phyloP scores from a whole-genome alignment of 2,888 invertebrate species.

The Chrysina gloriosa region DNA sequence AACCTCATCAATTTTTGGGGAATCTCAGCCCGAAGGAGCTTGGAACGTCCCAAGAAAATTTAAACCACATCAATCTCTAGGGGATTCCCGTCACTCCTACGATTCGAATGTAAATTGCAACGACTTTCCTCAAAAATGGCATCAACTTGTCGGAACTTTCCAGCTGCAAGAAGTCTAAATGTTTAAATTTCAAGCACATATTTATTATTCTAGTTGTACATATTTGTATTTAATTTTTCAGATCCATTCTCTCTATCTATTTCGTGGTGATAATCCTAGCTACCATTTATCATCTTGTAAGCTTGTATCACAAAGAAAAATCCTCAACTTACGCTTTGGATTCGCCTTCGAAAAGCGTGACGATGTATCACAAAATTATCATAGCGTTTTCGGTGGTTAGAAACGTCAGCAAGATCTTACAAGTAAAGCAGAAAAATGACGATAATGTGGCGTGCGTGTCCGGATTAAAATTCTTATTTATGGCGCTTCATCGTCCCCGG shows the following conservation, averaged over 20 bases:
- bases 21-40: too few relatives aligned
- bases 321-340: slow-evolving; percentile 47
- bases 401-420: slow-evolving; percentile 71
- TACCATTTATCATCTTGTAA: slow-evolving; percentile 54
- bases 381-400: slow-evolving; percentile 71
- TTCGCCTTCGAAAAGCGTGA: slow-evolving; percentile 2
- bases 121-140: too few relatives aligned
- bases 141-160: too few relatives aligned
- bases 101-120: too few relatives aligned
- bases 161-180: too few relatives aligned
- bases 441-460: slow-evolving; percentile 72
- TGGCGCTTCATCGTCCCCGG: slow-evolving; percentile 76
- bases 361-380: slow-evolving; percentile 52
- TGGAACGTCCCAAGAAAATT: too few relatives aligned
- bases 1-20: too few relatives aligned
- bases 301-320: slow-evolving; percentile 50
- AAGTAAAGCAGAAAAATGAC: slow-evolving; percentile 69
- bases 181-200: too few relatives aligned
- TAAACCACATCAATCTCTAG: too few relatives aligned
- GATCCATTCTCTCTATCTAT: slow-evolving; percentile 53
- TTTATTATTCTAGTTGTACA: not conserved
- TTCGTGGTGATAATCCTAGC: slow-evolving; percentile 53
- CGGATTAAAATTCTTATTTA: slow-evolving; percentile 73
- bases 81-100: too few relatives aligned
- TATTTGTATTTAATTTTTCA: slow-evolving; percentile 46